phyloP scores from a whole-genome alignment of 2,888 invertebrate species.

The Muschampia plurimacula region DNA sequence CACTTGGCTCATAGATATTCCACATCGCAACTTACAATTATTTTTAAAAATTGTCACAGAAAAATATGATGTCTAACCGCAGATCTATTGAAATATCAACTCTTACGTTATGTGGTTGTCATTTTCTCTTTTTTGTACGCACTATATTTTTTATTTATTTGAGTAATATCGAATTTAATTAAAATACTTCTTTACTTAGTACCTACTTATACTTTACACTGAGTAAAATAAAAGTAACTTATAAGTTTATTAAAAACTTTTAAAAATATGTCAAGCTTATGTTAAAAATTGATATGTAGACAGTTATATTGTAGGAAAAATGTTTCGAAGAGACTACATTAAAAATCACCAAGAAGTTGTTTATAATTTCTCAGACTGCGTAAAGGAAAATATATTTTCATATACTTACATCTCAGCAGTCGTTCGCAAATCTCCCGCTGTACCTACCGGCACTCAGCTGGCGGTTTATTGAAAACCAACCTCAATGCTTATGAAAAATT shows the following conservation, averaged over 20 bases:
- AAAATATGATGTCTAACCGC: conserved; percentile 17
- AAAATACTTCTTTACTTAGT: too few species aligned
- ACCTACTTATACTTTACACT: too few species aligned
- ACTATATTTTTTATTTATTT: neutral
- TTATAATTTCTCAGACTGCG: neutral
- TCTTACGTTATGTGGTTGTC: neutral
- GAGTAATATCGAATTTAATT: too few species aligned
- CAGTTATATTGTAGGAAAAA: too few species aligned
- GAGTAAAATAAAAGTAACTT: too few species aligned
- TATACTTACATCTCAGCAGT: conserved; percentile 11
- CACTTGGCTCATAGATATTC: conserved; percentile 50
- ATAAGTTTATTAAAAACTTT: too few species aligned
- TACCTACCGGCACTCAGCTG: conserved; percentile 55
- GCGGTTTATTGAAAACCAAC: conserved; percentile 60
- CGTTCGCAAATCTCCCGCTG: conserved; percentile 23
- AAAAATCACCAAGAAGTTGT: neutral
- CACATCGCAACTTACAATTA: conserved; percentile 43
- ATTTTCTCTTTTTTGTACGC: neutral
- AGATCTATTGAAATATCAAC: neutral
- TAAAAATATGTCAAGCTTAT: too few species aligned
- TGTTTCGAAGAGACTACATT: neutral
- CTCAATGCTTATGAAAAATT: conserved; percentile 71
- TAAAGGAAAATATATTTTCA: conserved; percentile 1
- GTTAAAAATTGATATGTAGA: too few species aligned
- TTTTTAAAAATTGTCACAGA: conserved; percentile 33